These are phyloP conservation scores for Carassius gibelio DNA, from an alignment of 2,113 vertebrate species.

Conservation along the genomic window DNA sequence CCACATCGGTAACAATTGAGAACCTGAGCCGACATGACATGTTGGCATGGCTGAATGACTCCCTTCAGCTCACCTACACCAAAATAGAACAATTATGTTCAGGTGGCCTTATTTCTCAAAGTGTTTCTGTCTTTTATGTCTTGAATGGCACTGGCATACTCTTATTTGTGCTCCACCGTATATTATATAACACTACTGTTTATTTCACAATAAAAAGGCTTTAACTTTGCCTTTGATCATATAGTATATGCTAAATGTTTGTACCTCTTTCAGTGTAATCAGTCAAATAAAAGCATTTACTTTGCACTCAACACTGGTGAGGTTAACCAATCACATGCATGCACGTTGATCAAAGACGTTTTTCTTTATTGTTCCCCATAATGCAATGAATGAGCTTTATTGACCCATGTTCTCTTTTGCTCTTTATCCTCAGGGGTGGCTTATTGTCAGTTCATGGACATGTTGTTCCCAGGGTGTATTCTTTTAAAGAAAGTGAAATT, in stretches of 20 bases:
- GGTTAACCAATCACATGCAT: not conserved
- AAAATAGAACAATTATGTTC: constrained; percentile 97
- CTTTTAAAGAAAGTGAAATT: constrained; percentile 97
- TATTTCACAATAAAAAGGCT: not conserved
- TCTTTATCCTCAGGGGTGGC: constrained; percentile 81
- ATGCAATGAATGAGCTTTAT: constrained; percentile 8
- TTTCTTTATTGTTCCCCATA: not conserved
- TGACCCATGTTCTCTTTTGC: not conserved
- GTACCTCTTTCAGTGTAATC: not conserved
- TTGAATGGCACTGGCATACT: not conserved
- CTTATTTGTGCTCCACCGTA: not conserved
- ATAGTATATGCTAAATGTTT: not conserved
- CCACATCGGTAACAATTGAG: constrained; percentile 95
- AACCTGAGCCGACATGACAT: constrained; percentile 98
- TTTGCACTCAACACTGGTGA: not conserved
- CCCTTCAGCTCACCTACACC: constrained; percentile 92
- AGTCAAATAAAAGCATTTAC: not conserved
- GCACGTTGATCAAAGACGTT: constrained; percentile 22
- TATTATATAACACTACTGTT: not conserved
- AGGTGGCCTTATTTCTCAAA: constrained; percentile 73
- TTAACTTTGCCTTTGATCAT: not conserved
- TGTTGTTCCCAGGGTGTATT: constrained; percentile 95
- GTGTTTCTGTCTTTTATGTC: not conserved
- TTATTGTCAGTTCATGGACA: constrained; percentile 99
- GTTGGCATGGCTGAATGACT: constrained; percentile 97